Evolutionary conservation across 2,888 invertebrate species (phyloP).

Genomic region (Osmoderma eremita): DNA sequence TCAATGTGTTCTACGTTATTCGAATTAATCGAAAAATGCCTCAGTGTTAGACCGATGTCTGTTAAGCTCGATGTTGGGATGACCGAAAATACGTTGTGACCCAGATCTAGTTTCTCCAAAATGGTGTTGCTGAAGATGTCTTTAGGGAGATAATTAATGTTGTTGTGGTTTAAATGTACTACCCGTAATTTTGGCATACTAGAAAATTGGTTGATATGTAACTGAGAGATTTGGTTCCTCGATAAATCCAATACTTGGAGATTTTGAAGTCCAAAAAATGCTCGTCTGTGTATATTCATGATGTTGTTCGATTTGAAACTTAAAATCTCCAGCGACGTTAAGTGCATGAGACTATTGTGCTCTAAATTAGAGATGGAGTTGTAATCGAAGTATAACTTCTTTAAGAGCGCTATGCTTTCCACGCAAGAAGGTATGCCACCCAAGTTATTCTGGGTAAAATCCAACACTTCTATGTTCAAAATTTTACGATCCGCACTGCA

Average conservation of each 20-base stretch:
- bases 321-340: slow-evolving; percentile 76
- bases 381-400: slow-evolving; percentile 77
- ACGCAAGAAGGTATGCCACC: slow-evolving; percentile 75
- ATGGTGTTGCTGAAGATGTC: slow-evolving; percentile 84
- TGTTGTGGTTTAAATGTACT: slow-evolving; percentile 78
- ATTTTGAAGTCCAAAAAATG: slow-evolving; percentile 79
- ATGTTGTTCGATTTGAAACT: slow-evolving; percentile 81
- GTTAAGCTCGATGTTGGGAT: slow-evolving; percentile 82
- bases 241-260: slow-evolving; percentile 84
- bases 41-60: slow-evolving; percentile 81
- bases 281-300: slow-evolving; percentile 75
- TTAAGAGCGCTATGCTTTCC: slow-evolving; percentile 71
- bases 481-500: slow-evolving; percentile 64
- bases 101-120: slow-evolving; percentile 82
- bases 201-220: slow-evolving; percentile 83
- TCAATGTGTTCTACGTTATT: slow-evolving; percentile 89
- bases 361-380: slow-evolving; percentile 78
- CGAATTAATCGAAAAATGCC: slow-evolving; percentile 80
- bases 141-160: slow-evolving; percentile 77
- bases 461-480: slow-evolving; percentile 74
- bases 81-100: slow-evolving; percentile 80
- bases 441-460: slow-evolving; percentile 76
- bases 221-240: slow-evolving; percentile 77
- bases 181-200: slow-evolving; percentile 79
- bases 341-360: slow-evolving; percentile 78